Evolutionary conservation across 2,113 vertebrate genomes (phyloP), one percentile per base, ranked within the genome.

Genomic region (Engystomops pustulosus): DNA sequence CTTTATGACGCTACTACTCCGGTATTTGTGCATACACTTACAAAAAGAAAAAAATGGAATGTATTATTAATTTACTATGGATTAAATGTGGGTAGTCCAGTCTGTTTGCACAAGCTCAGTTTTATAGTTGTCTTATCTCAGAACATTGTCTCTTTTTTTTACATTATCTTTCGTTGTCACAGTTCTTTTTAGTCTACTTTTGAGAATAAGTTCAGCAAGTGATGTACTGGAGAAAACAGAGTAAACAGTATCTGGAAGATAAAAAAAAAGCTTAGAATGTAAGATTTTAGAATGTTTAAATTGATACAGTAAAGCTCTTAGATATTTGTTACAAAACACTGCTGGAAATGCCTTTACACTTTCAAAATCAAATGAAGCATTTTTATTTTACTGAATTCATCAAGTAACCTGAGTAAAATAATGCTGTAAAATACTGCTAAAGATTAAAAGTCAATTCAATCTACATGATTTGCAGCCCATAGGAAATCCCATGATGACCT

Each of bases 101-200:
- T 27, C 14, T 74, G 72, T 53, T 49, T 76, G 30, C n/a, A 34
- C 47, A 51, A 34, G 4, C 45, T 38, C 9, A 41, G 27, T 6
- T 15, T 76, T 45, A 47, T 53, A 34, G 1, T 34, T 34, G 30
- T 53, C 72, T 76, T 76, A 53, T 36, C 71, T 75, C 25, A 12
- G 9, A 15, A 17, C 36, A 67, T 67, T 67, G 18, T 36, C 62
- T 32, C 11, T 76, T 5, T 76, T 49, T 75, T 53, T 36, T 34
- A 47, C 25, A n/a, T 76, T 51, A 76, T 76, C 68, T 41, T 23
- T n/a, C 12, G 68, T 76, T 53, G 27, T n/a, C 17, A 51, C 72
- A 76, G 10, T 51, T 32, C 17, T 38, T 11, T 38, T 36, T 11
- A 41, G 44, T 70, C 68, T 70, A 23, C 36, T n/a, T n/a, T 38